Evolutionary conservation across 2,888 invertebrate genomes (phyloP), one percentile per base, ranked within the genome.

Genomic region (Drosophila nr. perissopoda): DNA sequence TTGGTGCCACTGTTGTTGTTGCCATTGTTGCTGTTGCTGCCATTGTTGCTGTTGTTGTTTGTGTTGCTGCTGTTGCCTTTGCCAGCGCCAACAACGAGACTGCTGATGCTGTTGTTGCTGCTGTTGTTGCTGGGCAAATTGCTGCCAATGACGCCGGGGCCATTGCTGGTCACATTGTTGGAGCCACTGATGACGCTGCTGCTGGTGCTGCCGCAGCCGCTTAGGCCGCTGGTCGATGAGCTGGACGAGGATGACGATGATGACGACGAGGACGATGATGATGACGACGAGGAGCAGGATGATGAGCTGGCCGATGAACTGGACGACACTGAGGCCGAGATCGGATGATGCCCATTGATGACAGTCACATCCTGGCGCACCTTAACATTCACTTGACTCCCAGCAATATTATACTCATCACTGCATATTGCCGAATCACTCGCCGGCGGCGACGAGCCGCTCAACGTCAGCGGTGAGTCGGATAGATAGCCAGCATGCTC

Each of bases 381-480:
- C 73, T 90, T 90, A 6, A 75, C 76, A 54, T 73, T 70, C 67
- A 76, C 77, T 52, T 63, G 73, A 16, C 87, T 84, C 16, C 88
- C 87, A 38, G 87, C 90, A 53, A 90, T 89, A 84, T 86, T 87
- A 83, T 95, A 95, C 77, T 95, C 95, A 93, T 96, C 96, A 25
- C 89, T 89, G 94, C 96, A 96, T 94, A 97, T 96, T 92, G 96
- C 96, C 91, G 96, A 96, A 93, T 97, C 97, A 92, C 96, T 96
- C 91, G 96, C 96, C 83, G 97, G 97, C 76, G 97, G 97, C 92
- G 97, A 97, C 90, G 97, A 97, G 91, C 97, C 97, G 94, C 97
- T 97, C 91, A 97, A 95, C 90, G 97, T 97, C 92, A 97, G 94
- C 91, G 97, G 97, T 58, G 96, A 96, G 92, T 95, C 95, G 87